phyloP scores from a whole-genome alignment of 2,888 invertebrate species.

The Melanostoma scalare region DNA sequence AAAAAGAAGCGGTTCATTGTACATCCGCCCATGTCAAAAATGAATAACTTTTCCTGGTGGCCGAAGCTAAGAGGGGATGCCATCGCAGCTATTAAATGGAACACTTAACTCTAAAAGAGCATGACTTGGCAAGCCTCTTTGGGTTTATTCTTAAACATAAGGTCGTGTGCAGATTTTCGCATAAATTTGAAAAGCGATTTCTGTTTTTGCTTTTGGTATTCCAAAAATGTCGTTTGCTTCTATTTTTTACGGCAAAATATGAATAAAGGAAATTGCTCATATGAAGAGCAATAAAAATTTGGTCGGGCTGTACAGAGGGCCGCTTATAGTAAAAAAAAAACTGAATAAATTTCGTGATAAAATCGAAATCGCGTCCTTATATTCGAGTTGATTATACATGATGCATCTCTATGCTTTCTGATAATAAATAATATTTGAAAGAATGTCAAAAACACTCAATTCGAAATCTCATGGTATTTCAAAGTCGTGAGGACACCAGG shows the following conservation, averaged over 20 bases:
- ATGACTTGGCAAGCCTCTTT: constrained; percentile 32
- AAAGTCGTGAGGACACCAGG: too few relatives aligned
- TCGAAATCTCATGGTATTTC: too few relatives aligned
- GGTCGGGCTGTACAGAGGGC: background rate
- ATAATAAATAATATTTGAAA: too few relatives aligned
- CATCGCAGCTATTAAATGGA: constrained; percentile 44
- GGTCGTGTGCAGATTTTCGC: constrained; percentile 48
- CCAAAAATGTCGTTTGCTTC: constrained; percentile 31
- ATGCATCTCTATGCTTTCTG: too few relatives aligned
- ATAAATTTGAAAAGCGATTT: constrained; percentile 33
- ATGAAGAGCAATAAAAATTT: constrained; percentile 34
- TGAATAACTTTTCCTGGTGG: constrained; percentile 52
- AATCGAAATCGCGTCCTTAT: too few relatives aligned
- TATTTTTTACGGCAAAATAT: constrained; percentile 24
- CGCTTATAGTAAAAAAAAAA: constrained; percentile 16
- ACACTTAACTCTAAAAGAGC: constrained; percentile 58
- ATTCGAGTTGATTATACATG: too few relatives aligned
- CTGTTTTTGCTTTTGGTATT: constrained; percentile 9
- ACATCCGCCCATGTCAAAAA: constrained; percentile 58
- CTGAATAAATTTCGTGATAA: too few relatives aligned
- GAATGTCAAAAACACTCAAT: too few relatives aligned
- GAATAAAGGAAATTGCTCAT: constrained; percentile 41
- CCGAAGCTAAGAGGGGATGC: constrained; percentile 42
- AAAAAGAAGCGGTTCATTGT: constrained; percentile 56
- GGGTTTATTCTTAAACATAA: constrained; percentile 31